Conservation (phyloP, 2,113 vertebrate genomes). For the Nycticryphes semicollaris region DNA sequence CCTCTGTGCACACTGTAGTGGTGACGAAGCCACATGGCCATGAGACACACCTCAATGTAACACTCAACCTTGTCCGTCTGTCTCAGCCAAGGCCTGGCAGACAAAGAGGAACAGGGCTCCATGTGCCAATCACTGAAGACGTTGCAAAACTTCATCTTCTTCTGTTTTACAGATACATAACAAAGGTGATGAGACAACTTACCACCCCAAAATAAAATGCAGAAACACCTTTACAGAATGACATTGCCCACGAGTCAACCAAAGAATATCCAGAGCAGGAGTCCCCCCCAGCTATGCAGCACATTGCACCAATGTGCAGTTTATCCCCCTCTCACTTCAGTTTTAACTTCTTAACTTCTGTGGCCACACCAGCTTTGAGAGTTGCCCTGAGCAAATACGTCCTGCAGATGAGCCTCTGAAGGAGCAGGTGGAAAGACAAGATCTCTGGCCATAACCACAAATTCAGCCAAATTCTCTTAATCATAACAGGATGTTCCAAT, state of each 20-base stretch:
- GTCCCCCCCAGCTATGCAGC: neutral
- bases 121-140: neutral
- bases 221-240: neutral
- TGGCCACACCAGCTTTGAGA: neutral
- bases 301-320: rapidly evolving
- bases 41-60: no score
- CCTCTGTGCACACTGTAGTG: no score
- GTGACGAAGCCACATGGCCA: rapidly evolving
- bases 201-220: neutral
- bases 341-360: neutral
- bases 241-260: neutral
- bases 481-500: neutral
- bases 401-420: neutral
- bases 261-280: neutral
- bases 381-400: rapidly evolving
- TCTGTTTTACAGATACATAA: neutral
- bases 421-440: neutral
- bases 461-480: neutral
- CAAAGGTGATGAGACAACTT: neutral
- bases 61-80: neutral
- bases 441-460: neutral
- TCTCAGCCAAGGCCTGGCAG: neutral
- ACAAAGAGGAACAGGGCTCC: rapidly evolving
- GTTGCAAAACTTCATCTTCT: neutral
- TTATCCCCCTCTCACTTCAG: neutral